Conservation (phyloP, 2,888 invertebrate genomes). For the Tetheella fluctuosa region DNA sequence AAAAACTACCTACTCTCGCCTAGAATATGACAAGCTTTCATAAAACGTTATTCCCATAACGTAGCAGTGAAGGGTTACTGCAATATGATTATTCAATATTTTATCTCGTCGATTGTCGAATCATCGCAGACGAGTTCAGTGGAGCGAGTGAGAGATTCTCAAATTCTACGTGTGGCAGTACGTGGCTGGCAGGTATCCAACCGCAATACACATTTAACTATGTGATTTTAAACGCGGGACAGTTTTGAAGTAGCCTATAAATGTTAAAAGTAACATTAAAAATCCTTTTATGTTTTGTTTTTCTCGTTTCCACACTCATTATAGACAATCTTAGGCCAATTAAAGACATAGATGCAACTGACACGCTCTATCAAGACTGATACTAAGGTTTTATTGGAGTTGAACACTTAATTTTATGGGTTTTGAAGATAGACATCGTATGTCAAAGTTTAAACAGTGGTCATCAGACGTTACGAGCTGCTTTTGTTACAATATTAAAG, state of each 20-base stretch:
- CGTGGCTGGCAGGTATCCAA: constrained; percentile 71
- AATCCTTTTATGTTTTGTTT: constrained; percentile 53
- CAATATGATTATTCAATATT: constrained; percentile 57
- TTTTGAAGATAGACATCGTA: neutral
- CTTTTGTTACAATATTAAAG: neutral
- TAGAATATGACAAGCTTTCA: neutral
- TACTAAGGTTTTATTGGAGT: constrained; percentile 7
- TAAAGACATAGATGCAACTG: constrained; percentile 4
- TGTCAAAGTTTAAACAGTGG: neutral
- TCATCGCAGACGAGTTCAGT: constrained; percentile 54
- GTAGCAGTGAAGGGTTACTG: constrained; percentile 27
- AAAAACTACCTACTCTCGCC: neutral
- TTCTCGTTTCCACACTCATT: constrained; percentile 36
- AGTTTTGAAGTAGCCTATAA: constrained; percentile 76
- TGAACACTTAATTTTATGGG: constrained; percentile 4
- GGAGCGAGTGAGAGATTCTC: constrained; percentile 67
- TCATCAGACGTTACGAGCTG: neutral
- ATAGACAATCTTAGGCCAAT: constrained; percentile 21
- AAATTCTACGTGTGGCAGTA: constrained; percentile 62
- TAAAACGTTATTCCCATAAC: neutral
- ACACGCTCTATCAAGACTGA: neutral
- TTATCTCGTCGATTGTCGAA: constrained; percentile 67
- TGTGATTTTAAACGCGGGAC: constrained; percentile 73
- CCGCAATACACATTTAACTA: constrained; percentile 73
- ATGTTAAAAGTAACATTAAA: constrained; percentile 71